Base-by-base conservation (phyloP, 2,113 vertebrate species). In the Oxygymnocypris stewartii region DNA sequence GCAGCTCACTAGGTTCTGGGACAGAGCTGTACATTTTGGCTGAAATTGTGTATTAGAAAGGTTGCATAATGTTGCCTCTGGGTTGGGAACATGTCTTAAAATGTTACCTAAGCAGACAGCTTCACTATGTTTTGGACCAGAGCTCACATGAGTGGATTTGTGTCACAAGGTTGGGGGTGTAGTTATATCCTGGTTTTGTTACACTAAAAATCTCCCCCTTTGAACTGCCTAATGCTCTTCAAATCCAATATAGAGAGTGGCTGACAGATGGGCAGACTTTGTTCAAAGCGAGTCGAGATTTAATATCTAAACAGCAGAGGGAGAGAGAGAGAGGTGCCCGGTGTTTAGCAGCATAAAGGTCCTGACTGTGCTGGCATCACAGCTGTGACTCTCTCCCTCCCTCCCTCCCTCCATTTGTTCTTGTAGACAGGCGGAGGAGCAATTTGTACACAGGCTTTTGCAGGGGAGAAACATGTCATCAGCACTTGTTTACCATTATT, bases 291-390 rank as follows among this genome's bases (percentile, higher is more conserved):
- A 25, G 87, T 65, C 82, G 89, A 91, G 91, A 88, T 91, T 91
- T 84, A 92, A 90, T 90, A 47, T 90, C 89, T 93, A 91, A 95
- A 90, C 91, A 92, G 94, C 90, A 90, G 88, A 88, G 87, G 92
- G 85, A 78, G 84, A 84, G n/a, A 84, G n/a, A 87, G 84, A 90
- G 82, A 90, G 82, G 47, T 63, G 13, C 89, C 90, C 90, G 81
- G 90, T 78, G 79, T 85, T 88, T 78, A 91, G 83, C 87, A 81
- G 85, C 78, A 90, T 86, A 91, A 90, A 91, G 89, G 89, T 85
- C 86, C 91, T 91, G 93, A 92, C 86, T 88, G 87, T 84, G 69
- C 81, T 51, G 65, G 82, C 82, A 91, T 92, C 92, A 87, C 94
- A 93, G 92, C 94, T 94, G 94, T 86, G 92, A 79, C 86, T 80